Evolutionary conservation across 2,888 invertebrate genomes (phyloP), one percentile per base, ranked within the genome.

Genomic region (Pachydiplax longipennis): DNA sequence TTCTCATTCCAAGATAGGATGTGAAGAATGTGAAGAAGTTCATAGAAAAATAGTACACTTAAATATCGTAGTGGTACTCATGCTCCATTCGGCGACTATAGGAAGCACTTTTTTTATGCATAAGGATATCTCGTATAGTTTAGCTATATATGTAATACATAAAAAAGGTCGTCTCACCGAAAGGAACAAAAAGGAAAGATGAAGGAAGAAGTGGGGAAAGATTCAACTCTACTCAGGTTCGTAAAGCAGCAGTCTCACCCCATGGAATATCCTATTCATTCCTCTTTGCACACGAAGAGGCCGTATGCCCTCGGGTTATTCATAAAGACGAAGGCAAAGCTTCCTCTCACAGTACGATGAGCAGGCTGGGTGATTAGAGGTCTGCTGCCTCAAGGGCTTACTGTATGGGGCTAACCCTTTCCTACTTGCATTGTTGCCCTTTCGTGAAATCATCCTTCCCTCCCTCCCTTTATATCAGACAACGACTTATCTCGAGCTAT

Each of bases 281-380:
- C 58, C 83, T 73, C 73, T 83, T 53, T 53, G 53, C 58, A 58
- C 83, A 35, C 18, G 83, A 58, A 83, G 58, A 58, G 61, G 61
- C 37, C 87, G 87, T 35, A 87, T 3, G n/a, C 87, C 87, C 87
- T 65, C 61, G n/a, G 87, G 87, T 58, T 61, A 87, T 37, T 87
- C 87, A 87, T 87, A 87, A 87, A 87, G 87, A 87, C 37, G 87
- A 61, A 87, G n/a, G 87, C 58, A 58, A 35, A 58, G 58, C 87
- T 53, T 58, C 83, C 53, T 35, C 58, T 83, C 83, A 58, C 83
- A 87, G 58, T 65, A 37, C 87, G 61, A 65, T 65, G 87, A 87
- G 61, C 61, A 61, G 37, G 87, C 61, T 58, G 22, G 61, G 40
- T 87, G 87, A 87, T 87, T 87, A 87, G 87, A 87, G 83, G 83